phyloP scores from a whole-genome alignment of 2,888 invertebrate species.

The Phania funesta region DNA sequence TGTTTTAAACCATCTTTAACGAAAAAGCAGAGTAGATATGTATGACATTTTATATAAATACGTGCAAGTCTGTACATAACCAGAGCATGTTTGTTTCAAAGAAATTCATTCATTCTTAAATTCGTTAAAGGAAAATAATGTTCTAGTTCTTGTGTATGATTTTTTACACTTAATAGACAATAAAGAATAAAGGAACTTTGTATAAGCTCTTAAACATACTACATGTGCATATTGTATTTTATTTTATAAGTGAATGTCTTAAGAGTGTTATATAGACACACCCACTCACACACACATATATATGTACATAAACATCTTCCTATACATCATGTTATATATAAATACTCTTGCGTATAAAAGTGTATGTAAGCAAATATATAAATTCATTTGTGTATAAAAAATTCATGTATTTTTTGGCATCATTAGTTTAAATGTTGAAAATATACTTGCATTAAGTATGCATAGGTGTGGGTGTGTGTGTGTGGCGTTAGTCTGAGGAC shows the following conservation, averaged over 20 bases:
- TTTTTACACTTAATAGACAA: constrained; percentile 39
- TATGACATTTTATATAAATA: background rate
- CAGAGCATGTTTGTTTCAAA: background rate
- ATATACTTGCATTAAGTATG: background rate
- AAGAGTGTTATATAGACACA: constrained; percentile 15
- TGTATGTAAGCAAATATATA: background rate
- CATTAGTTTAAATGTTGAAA: constrained; percentile 58
- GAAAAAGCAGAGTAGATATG: background rate
- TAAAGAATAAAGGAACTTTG: constrained; percentile 42
- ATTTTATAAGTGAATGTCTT: constrained; percentile 23
- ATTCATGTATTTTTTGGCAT: constrained; percentile 42
- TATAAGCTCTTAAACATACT: constrained; percentile 37
- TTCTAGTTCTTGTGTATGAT: constrained; percentile 20
- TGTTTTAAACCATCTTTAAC: background rate
- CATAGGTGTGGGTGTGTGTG: background rate
- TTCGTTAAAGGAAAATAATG: constrained; percentile 36
- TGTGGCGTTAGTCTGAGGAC: background rate
- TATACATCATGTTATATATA: background rate
- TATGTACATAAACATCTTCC: background rate
- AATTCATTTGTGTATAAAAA: background rate
- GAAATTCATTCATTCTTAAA: constrained; percentile 28
- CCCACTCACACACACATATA: background rate
- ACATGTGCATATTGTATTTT: constrained; percentile 22
- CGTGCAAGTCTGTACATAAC: background rate
- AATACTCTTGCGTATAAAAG: background rate